Conservation (phyloP, 2,113 vertebrate genomes). For the Turnix velox region DNA sequence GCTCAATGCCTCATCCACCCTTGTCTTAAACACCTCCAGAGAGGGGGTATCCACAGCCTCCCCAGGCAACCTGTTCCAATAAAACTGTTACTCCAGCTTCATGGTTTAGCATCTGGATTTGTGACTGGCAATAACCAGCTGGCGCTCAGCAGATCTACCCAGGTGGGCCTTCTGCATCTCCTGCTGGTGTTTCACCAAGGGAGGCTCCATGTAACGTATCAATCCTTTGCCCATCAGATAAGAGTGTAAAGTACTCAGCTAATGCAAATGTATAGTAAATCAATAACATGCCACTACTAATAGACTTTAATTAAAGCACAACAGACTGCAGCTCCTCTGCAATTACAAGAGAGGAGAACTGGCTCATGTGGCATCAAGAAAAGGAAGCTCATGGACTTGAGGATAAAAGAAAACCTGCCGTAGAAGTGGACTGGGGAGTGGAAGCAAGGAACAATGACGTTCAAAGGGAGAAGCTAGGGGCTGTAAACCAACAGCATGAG, state of each 20-base stretch:
- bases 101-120: not conserved
- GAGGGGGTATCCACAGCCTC: too few species aligned
- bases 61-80: not conserved
- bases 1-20: too few species aligned
- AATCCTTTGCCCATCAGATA: conserved; percentile 45
- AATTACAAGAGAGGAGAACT: not conserved
- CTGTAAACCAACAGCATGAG: not conserved
- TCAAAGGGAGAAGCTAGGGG: not conserved
- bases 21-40: too few species aligned
- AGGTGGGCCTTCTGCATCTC: conserved; percentile 17
- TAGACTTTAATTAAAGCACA: conserved; percentile 46
- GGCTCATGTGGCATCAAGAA: not conserved
- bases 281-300: conserved; percentile 35
- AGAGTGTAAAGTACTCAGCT: conserved; percentile 16
- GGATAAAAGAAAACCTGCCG: not conserved
- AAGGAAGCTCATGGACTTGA: not conserved
- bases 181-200: not conserved
- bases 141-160: not conserved
- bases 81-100: not conserved
- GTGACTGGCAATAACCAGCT: not conserved
- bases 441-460: not conserved
- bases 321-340: conserved; percentile 31
- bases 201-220: not conserved
- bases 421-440: not conserved
- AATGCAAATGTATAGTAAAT: conserved; percentile 48